Conservation (phyloP, 2,113 vertebrate species). For the Passer domesticus region DNA sequence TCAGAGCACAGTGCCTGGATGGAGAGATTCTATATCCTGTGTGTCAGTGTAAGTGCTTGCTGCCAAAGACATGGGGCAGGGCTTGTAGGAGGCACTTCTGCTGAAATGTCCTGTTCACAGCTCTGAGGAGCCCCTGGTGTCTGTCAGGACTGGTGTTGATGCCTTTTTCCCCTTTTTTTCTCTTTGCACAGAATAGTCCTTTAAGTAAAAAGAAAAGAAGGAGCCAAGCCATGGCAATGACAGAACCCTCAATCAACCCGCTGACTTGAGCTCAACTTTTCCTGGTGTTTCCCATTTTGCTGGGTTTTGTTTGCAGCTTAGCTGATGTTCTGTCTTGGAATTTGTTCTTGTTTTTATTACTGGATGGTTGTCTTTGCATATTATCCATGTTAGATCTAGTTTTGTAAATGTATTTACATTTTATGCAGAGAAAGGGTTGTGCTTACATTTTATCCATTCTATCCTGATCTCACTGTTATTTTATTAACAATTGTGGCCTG, state of each 20-base stretch:
- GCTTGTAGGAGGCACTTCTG: background rate
- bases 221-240: background rate
- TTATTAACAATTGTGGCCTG: background rate
- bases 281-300: background rate
- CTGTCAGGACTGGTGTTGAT: background rate
- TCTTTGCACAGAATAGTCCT: fast-evolving
- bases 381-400: background rate
- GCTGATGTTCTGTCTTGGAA: background rate
- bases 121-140: background rate
- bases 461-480: background rate
- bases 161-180: background rate
- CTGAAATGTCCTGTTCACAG: background rate
- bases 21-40: background rate
- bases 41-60: background rate
- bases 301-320: background rate
- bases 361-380: background rate
- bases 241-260: background rate
- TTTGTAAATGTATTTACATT: background rate
- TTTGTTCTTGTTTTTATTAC: background rate
- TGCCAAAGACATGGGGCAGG: fast-evolving
- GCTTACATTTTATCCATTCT: background rate
- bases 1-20: background rate
- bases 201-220: background rate
- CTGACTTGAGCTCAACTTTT: background rate
- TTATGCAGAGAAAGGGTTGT: background rate